Conservation (phyloP, 2,113 vertebrate genomes). For the Isurus oxyrinchus region DNA sequence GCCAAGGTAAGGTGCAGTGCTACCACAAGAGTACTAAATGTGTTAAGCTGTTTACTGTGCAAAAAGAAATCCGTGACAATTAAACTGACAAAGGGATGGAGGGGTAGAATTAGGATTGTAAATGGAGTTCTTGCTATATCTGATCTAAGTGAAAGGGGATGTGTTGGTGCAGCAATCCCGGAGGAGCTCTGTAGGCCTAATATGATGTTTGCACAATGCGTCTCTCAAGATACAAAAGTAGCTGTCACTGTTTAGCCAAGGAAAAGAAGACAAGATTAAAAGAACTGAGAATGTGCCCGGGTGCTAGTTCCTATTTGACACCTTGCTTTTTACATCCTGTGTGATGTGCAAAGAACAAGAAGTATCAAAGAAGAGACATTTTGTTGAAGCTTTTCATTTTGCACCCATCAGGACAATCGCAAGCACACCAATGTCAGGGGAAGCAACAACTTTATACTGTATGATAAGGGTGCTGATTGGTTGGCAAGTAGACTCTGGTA, state of each 20-base stretch:
- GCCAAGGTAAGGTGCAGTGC: conserved; percentile 65
- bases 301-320: neutral
- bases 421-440: no score
- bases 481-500: no score
- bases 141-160: neutral
- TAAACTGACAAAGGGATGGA: neutral
- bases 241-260: neutral
- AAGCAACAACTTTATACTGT: no score
- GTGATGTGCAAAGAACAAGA: neutral
- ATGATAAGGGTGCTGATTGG: no score
- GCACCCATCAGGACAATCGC: no score
- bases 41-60: neutral
- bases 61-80: neutral
- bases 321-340: neutral
- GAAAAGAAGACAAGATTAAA: neutral
- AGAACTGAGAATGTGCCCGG: neutral
- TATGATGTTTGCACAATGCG: neutral
- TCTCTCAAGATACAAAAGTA: neutral
- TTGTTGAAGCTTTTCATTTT: no score
- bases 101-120: neutral
- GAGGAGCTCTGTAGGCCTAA: neutral
- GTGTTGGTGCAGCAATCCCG: neutral
- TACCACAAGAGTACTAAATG: neutral
- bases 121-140: conserved; percentile 6
- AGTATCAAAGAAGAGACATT: neutral